Evolutionary conservation across 2,797 vertebrate species (phyloP), one percentile per base, ranked within the genome.

Genomic region (Clamator glandarius): DNA sequence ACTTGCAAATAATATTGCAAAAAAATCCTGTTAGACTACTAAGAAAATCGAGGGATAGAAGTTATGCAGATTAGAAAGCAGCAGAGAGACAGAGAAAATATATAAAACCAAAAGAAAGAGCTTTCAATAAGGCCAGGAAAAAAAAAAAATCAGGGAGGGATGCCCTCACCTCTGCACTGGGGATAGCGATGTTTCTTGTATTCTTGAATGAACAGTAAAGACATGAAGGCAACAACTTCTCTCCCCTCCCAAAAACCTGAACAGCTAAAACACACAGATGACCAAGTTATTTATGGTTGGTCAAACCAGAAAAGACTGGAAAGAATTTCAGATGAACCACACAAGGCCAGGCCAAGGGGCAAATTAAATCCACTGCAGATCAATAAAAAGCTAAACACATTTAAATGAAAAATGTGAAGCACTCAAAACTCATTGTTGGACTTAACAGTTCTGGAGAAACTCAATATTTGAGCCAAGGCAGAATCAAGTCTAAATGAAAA

Each of bases 331-430:
- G n/a, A 87, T 50, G 83, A 93, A 92, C 41, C 59, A 86, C 8
- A 24, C 59, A 91, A 90, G 76, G 85, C 76, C 70, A 93, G 87
- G 73, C 50, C 91, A 94, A 88, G 70, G 83, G 59, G 72, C 67
- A 91, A 95, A 90, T 90, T 88, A 95, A 94, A 95, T 74, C 80
- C 62, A 87, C 44, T 83, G 41, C 26, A 89, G 67, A 92, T 94
- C 90, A 95, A 87, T 90, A 95, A 74, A 89, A 94, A 88, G 28
- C 57, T 76, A 94, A 93, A 81, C 84, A 74, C 83, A 84, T 84
- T 95, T 92, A 91, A 93, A 90, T 69, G 87, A 94, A 91, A 91
- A 91, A 90, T 24, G 41, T n/a, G 59, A 94, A 91, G 69, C 75
- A 73, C 87, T 91, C 81, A 54, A 61, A 70, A 84, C 52, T 63